Evolutionary conservation across 2,888 invertebrate species (phyloP).

Genomic region (Clepsis dumicolana): DNA sequence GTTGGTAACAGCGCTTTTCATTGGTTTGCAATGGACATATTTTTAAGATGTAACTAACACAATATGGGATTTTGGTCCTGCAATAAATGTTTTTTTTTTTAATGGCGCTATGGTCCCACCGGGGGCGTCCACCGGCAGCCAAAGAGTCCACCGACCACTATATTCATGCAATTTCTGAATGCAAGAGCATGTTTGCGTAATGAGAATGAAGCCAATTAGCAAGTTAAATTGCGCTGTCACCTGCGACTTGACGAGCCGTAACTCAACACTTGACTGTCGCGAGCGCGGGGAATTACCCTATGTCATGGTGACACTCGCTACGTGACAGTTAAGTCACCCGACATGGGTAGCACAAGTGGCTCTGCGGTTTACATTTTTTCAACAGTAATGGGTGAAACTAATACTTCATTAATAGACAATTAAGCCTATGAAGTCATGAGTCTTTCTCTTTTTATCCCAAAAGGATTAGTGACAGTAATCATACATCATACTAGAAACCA

Average conservation of each 20-base stretch:
- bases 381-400: too few species aligned
- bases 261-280: conserved; percentile 15
- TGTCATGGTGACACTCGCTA: background rate
- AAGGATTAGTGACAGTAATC: too few species aligned
- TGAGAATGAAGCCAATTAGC: conserved; percentile 30
- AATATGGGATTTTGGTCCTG: background rate
- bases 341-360: too few species aligned
- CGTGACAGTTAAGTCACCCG: conserved; percentile 21
- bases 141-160: background rate
- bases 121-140: background rate
- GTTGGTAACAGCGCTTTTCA: background rate
- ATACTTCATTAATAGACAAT: too few species aligned
- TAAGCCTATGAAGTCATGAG: too few species aligned
- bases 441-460: too few species aligned
- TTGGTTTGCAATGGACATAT: background rate
- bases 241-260: conserved; percentile 10
- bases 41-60: too few species aligned
- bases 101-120: too few species aligned
- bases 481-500: too few species aligned
- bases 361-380: too few species aligned
- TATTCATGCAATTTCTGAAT: conserved; percentile 2
- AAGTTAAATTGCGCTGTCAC: conserved; percentile 39
- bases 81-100: too few species aligned
- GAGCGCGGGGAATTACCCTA: conserved; percentile 1
- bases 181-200: conserved; percentile 16